phyloP scores from a whole-genome alignment of 1,140 invertebrate genomes.

The Orius laevigatus region DNA sequence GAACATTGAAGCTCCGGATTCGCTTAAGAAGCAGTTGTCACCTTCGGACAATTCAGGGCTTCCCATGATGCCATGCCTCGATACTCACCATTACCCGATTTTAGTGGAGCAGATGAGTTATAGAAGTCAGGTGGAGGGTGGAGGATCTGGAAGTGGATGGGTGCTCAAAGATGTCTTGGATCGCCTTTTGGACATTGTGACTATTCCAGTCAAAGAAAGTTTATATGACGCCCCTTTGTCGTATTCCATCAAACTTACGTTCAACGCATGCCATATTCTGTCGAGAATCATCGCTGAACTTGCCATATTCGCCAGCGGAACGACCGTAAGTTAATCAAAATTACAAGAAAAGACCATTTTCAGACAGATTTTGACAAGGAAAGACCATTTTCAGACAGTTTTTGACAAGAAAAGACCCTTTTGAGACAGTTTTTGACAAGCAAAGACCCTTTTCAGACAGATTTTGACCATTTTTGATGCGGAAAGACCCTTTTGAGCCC shows the following conservation, averaged over 20 bases:
- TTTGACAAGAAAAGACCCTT: no score
- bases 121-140: constrained; percentile 44
- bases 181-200: constrained; percentile 60
- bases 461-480: no score
- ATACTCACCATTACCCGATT: constrained; percentile 58
- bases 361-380: no score
- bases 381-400: no score
- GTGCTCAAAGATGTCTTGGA: constrained; percentile 73
- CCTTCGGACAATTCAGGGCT: constrained; percentile 52
- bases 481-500: constrained; percentile 1
- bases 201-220: constrained; percentile 54
- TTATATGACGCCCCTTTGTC: constrained; percentile 38
- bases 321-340: constrained; percentile 37
- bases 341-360: no score
- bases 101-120: constrained; percentile 68
- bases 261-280: constrained; percentile 71
- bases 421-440: no score
- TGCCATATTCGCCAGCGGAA: constrained; percentile 54
- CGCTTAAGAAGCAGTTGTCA: constrained; percentile 38
- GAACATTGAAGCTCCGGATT: constrained; percentile 22
- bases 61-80: constrained; percentile 50
- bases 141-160: constrained; percentile 32
- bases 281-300: constrained; percentile 77
- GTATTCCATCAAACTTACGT: constrained; percentile 45
- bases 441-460: no score